These are phyloP conservation scores for Pachyseris speciosa DNA, from an alignment of 64 coral and sea anemone genomes.

Conservation along the genomic window DNA sequence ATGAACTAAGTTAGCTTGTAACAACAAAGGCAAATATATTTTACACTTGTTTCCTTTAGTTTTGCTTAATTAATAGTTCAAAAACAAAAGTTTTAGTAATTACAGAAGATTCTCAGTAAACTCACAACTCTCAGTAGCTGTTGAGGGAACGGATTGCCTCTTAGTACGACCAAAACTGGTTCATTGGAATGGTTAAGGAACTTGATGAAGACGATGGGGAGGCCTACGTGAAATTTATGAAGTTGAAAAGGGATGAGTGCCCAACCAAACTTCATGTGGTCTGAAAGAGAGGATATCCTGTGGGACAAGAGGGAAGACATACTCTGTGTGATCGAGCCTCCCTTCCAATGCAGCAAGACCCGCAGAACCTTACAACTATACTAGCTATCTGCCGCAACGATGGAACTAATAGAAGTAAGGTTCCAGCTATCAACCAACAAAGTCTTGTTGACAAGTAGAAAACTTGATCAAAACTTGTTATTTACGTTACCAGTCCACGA, in stretches of 20 bases:
- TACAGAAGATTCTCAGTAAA: too few species aligned
- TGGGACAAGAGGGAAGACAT: not conserved
- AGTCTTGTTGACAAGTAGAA: too few species aligned
- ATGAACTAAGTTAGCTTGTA: too few species aligned
- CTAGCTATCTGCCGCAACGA: conserved; percentile 15
- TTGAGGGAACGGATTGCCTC: too few species aligned
- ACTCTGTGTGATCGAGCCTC: conserved; percentile 13
- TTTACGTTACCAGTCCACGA: too few species aligned
- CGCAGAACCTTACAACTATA: conserved; percentile 7
- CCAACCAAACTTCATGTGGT: not conserved
- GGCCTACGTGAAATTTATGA: not conserved
- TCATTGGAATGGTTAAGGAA: not conserved
- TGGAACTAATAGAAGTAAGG: conserved; percentile 13
- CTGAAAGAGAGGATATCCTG: not conserved
- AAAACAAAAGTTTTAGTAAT: too few species aligned
- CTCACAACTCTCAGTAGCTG: too few species aligned
- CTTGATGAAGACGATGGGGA: not conserved
- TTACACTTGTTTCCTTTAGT: too few species aligned
- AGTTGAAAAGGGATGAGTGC: too few species aligned
- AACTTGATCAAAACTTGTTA: too few species aligned
- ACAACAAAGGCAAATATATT: too few species aligned
- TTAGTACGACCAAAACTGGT: not conserved
- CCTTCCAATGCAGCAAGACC: not conserved
- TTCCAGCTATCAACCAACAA: not conserved
- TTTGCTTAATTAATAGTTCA: too few species aligned